phyloP scores from a whole-genome alignment of 2,888 invertebrate species.

The Hypomecis punctinalis region DNA sequence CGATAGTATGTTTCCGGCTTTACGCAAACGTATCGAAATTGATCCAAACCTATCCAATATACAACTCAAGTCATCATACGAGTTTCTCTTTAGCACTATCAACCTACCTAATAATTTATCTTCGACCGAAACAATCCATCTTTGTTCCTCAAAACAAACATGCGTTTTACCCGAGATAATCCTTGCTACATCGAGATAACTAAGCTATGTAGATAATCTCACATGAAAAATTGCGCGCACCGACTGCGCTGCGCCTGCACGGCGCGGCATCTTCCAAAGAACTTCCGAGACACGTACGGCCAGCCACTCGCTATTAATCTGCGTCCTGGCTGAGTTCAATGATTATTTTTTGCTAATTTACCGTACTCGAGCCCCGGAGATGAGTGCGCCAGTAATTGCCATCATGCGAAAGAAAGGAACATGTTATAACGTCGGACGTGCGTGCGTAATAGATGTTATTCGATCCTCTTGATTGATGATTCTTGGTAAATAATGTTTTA shows the following conservation, averaged over 20 bases:
- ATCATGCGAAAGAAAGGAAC: constrained; percentile 44
- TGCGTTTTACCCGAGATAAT: constrained; percentile 27
- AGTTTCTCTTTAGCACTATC: not conserved
- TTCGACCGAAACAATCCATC: constrained; percentile 24
- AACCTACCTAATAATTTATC: constrained; percentile 19
- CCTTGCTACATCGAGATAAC: constrained; percentile 20
- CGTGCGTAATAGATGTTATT: constrained; percentile 39
- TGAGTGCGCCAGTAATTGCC: constrained; percentile 49
- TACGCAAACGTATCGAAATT: too few relatives aligned
- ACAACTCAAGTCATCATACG: not conserved
- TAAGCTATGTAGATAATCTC: constrained; percentile 37
- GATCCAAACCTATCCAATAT: too few relatives aligned
- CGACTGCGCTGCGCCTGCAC: constrained; percentile 17
- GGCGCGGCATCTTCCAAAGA: constrained; percentile 39
- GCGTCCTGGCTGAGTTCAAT: constrained; percentile 35
- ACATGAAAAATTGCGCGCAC: constrained; percentile 35
- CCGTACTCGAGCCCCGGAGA: constrained; percentile 59
- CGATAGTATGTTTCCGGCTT: too few relatives aligned
- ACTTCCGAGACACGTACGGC: constrained; percentile 36
- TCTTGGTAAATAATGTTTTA: constrained; percentile 18
- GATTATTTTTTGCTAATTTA: constrained; percentile 79
- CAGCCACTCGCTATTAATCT: constrained; percentile 28
- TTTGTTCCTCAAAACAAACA: constrained; percentile 29
- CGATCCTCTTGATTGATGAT: constrained; percentile 39
- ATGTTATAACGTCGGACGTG: constrained; percentile 39